These are phyloP conservation scores for Pavo muticus DNA, from an alignment of 2,113 vertebrate species.

Conservation along the genomic window DNA sequence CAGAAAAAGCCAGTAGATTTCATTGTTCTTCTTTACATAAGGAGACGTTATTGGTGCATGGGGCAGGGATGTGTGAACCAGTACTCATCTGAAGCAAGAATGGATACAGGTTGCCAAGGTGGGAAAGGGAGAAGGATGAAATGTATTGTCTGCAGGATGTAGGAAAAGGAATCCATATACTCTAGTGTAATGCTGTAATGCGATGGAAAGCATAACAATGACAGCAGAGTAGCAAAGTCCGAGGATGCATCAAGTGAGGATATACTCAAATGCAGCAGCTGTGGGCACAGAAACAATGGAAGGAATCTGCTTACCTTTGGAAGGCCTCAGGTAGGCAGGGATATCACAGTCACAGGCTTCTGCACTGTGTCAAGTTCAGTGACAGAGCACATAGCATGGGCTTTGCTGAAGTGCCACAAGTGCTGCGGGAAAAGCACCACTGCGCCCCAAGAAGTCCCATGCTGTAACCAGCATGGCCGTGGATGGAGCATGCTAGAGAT, in stretches of 20 bases:
- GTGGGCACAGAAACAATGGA: too few relatives aligned
- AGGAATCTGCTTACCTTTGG: too few relatives aligned
- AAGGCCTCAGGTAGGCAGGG: too few relatives aligned
- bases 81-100: not conserved
- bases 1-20: not conserved
- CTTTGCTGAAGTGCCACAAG: not conserved
- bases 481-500: not conserved
- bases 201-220: too few relatives aligned
- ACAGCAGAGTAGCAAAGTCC: too few relatives aligned
- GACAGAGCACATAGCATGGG: not conserved
- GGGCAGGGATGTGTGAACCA: rapidly evolving
- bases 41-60: not conserved
- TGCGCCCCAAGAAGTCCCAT: not conserved
- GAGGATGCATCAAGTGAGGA: too few relatives aligned
- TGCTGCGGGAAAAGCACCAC: not conserved
- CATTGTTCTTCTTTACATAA: not conserved
- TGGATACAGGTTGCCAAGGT: not conserved
- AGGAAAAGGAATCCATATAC: not conserved
- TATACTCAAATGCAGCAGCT: too few relatives aligned
- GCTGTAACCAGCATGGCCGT: not conserved
- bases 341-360: not conserved
- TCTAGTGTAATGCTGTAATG: too few relatives aligned
- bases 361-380: not conserved
- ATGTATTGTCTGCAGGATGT: not conserved
- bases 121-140: not conserved